Percentiles rank a stretch among this genome's conserved stretches.
Evolutionary conservation across 2,113 vertebrate species (phyloP).

Genomic region (Heliornis fulica): DNA sequence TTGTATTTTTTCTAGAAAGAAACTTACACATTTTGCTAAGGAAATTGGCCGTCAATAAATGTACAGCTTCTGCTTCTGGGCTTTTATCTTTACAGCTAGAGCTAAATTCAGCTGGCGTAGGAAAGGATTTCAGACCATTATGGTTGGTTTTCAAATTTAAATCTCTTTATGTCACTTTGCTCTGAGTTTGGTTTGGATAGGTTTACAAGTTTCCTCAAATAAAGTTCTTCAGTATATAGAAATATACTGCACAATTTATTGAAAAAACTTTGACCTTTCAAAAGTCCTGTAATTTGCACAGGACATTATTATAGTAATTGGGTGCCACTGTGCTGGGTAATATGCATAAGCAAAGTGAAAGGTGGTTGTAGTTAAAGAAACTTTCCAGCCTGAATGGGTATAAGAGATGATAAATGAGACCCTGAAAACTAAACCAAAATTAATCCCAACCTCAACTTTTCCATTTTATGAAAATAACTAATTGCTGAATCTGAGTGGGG

Average conservation of each 20-base stretch:
- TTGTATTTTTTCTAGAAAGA: background rate
- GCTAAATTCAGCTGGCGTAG: background rate
- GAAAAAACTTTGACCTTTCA: background rate
- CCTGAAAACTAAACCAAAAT: background rate
- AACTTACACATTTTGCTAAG: background rate
- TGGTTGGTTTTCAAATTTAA: constrained; percentile 34
- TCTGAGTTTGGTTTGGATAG: background rate
- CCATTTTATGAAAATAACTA: background rate
- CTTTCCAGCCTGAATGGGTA: background rate
- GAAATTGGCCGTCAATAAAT: background rate
- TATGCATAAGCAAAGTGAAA: background rate
- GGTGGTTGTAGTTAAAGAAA: background rate
- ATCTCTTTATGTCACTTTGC: background rate
- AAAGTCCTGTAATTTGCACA: constrained; percentile 29
- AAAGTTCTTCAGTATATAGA: background rate
- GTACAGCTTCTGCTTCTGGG: background rate
- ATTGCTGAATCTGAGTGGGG: background rate
- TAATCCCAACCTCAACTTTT: too few relatives aligned
- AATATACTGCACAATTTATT: background rate
- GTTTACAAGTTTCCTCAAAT: constrained; percentile 48
- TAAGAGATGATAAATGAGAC: background rate
- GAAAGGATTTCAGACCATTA: constrained; percentile 52
- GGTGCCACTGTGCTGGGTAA: background rate
- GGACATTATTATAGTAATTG: background rate
- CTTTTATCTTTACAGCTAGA: background rate